Conservation (phyloP, 1,140 invertebrate genomes). For the Hyles vespertilio region DNA sequence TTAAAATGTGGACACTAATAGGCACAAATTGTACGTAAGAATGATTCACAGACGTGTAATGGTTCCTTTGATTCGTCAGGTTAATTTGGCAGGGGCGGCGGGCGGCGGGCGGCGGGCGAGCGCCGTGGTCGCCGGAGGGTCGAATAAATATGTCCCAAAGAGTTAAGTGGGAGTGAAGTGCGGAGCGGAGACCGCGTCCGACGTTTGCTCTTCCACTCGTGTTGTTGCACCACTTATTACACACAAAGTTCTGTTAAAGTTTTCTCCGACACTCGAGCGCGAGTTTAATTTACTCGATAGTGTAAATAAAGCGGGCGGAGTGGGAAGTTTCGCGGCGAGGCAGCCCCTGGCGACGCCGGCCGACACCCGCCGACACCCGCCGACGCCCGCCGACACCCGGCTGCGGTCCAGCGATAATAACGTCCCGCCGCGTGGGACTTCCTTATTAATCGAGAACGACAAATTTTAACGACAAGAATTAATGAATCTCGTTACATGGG, state of each 20-base stretch:
- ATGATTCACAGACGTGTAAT: conserved; percentile 45
- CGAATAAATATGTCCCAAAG: conserved; percentile 76
- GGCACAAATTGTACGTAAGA: conserved; percentile 38
- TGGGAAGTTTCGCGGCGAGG: conserved; percentile 63
- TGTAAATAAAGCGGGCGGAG: conserved; percentile 76
- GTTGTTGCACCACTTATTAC: conserved; percentile 76
- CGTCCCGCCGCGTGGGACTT: conserved; percentile 60
- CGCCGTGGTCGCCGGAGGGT: conserved; percentile 67
- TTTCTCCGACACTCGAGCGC: conserved; percentile 70
- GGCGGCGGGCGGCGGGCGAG: conserved; percentile 36
- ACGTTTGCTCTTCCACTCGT: conserved; percentile 75
- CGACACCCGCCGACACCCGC: too few relatives aligned
- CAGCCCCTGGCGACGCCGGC: conserved; percentile 33
- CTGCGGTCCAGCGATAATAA: conserved; percentile 72
- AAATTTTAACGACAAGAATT: conserved; percentile 78
- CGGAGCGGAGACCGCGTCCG: conserved; percentile 67
- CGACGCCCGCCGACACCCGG: conserved; percentile 35
- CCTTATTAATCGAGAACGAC: conserved; percentile 77
- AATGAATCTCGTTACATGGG: conserved; percentile 77
- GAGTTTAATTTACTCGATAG: conserved; percentile 77
- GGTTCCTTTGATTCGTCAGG: conserved; percentile 63
- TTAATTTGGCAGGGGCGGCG: conserved; percentile 60
- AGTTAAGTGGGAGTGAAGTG: conserved; percentile 72
- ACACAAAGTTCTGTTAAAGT: conserved; percentile 75
- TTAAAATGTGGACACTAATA: conserved; percentile 34